Evolutionary conservation across 2,797 vertebrate species (phyloP).

Genomic region (Meriones psammophilus): DNA sequence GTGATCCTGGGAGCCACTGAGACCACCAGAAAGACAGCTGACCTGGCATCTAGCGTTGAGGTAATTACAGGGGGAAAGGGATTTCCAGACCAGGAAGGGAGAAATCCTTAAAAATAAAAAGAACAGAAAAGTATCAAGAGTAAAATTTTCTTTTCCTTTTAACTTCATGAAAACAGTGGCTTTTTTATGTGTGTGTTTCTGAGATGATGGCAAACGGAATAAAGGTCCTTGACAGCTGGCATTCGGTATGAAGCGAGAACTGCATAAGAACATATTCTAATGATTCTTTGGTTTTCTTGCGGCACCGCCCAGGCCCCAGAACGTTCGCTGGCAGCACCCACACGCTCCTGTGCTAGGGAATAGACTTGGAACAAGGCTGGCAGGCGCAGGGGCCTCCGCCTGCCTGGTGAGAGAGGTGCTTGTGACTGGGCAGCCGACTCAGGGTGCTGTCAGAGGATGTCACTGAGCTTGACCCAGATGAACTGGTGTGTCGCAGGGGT

Average conservation of each 20-base stretch:
- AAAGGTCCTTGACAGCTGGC: not conserved
- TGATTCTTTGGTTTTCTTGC: conserved; percentile 68
- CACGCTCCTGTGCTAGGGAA: conserved; percentile 59
- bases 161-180: conserved; percentile 17
- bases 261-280: conserved; percentile 65
- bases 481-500: conserved; percentile 36
- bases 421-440: not conserved
- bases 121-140: conserved; percentile 35
- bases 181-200: not conserved
- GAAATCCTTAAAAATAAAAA: conserved; percentile 57
- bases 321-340: conserved; percentile 68
- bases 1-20: not conserved
- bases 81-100: conserved; percentile 27
- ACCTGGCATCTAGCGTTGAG: not conserved
- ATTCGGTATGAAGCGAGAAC: conserved; percentile 36
- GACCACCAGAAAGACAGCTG: not conserved
- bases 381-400: not conserved
- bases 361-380: conserved; percentile 59
- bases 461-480: not conserved
- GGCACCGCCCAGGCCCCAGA: conserved; percentile 72
- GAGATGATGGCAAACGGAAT: conserved; percentile 24
- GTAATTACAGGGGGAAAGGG: not conserved
- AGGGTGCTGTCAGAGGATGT: not conserved
- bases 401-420: not conserved
- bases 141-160: conserved; percentile 7